Percentiles rank a stretch among this genome's conserved stretches.
Evolutionary conservation across 2,888 invertebrate species (phyloP).

Genomic region (Griposia aprilina): DNA sequence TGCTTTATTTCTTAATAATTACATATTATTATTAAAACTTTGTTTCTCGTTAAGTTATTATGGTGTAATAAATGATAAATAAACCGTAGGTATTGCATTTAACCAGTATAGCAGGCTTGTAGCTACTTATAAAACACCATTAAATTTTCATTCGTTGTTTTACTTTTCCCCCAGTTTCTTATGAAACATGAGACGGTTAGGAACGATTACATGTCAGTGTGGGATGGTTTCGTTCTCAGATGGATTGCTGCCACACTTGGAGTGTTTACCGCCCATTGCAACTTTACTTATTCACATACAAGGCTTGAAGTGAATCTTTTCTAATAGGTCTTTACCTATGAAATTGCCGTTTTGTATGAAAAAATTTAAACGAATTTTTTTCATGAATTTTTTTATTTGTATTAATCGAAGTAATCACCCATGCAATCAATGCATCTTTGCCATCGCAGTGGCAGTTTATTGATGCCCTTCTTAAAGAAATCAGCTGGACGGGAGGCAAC

Average conservation of each 20-base stretch:
- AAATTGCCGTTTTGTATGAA: too few relatives aligned
- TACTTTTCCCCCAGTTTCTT: background rate
- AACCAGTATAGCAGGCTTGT: background rate
- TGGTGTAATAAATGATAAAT: background rate
- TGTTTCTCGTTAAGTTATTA: background rate
- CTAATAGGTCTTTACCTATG: too few relatives aligned
- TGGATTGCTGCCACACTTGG: conserved; percentile 64
- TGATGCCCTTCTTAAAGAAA: too few relatives aligned
- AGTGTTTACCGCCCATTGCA: conserved; percentile 50
- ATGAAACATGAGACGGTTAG: conserved; percentile 24
- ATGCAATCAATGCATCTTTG: too few relatives aligned
- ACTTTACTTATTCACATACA: conserved; percentile 24
- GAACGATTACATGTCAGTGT: conserved; percentile 70
- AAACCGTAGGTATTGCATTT: background rate
- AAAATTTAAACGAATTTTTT: too few relatives aligned
- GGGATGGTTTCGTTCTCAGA: conserved; percentile 56
- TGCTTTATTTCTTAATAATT: background rate
- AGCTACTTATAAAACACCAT: background rate
- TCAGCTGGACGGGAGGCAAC: too few relatives aligned
- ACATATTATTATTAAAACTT: background rate
- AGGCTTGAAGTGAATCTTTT: conserved; percentile 5
- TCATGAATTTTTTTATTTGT: too few relatives aligned
- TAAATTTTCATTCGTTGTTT: conserved; percentile 1
- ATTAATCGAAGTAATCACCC: too few relatives aligned
- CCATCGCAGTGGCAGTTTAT: too few relatives aligned